Percentiles rank a stretch among this genome's conserved stretches.
These are phyloP conservation scores for Tautogolabrus adspersus DNA, from an alignment of 2,113 vertebrate species.

Conservation along the genomic window DNA sequence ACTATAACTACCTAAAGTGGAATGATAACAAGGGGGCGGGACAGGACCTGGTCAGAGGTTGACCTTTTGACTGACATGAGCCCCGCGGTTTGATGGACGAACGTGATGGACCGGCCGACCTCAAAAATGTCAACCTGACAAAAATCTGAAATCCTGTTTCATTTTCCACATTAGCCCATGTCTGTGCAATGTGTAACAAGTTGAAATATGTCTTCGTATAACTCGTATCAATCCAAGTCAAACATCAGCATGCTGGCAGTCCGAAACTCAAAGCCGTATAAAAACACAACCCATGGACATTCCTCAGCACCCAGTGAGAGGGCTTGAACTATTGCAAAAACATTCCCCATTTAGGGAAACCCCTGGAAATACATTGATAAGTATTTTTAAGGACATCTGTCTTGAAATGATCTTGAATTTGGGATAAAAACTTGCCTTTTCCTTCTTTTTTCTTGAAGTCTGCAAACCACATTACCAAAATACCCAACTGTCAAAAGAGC, in stretches of 20 bases:
- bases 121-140: conserved; percentile 45
- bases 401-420: conserved; percentile 42
- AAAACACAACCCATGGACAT: conserved; percentile 71
- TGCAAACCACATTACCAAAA: conserved; percentile 69
- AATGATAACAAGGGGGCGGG: conserved; percentile 57
- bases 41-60: conserved; percentile 57
- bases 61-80: conserved; percentile 70
- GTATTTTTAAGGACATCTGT: conserved; percentile 62
- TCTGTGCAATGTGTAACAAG: conserved; percentile 56
- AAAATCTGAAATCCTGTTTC: conserved; percentile 38
- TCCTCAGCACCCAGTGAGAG: conserved; percentile 71
- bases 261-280: conserved; percentile 74
- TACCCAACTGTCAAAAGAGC: conserved; percentile 62
- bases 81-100: conserved; percentile 57
- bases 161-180: conserved; percentile 57
- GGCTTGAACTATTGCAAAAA: conserved; percentile 70
- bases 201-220: conserved; percentile 58
- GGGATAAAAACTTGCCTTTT: conserved; percentile 51
- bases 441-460: conserved; percentile 41
- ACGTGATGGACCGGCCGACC: conserved; percentile 27
- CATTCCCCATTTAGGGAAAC: conserved; percentile 60
- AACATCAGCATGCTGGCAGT: conserved; percentile 68
- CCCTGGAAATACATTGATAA: conserved; percentile 33
- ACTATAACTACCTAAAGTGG: conserved; percentile 59
- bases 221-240: conserved; percentile 70